phyloP scores from a whole-genome alignment of 2,888 invertebrate species.

The Chrysolina haemoptera region DNA sequence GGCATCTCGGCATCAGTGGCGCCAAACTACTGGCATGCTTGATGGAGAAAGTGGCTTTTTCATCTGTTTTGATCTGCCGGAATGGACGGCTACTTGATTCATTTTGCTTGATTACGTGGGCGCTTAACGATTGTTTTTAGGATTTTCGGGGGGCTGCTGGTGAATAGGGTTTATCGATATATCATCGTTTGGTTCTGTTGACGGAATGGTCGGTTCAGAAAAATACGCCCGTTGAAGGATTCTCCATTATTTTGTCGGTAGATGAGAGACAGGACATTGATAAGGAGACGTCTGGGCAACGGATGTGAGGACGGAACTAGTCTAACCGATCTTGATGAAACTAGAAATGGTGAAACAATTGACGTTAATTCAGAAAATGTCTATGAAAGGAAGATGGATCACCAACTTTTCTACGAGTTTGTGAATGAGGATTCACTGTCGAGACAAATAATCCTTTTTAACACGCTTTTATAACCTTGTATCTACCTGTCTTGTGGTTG shows the following conservation, averaged over 20 bases:
- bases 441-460: too few relatives aligned
- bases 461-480: too few relatives aligned
- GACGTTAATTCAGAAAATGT: too few relatives aligned
- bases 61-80: conserved; percentile 54
- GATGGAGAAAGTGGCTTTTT: conserved; percentile 51
- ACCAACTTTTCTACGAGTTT: too few relatives aligned
- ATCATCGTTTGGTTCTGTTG: conserved; percentile 11
- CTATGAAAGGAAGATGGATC: too few relatives aligned
- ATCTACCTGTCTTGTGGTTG: too few relatives aligned
- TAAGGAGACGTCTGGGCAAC: too few relatives aligned
- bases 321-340: too few relatives aligned
- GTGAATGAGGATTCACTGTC: too few relatives aligned
- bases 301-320: too few relatives aligned
- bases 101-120: conserved; percentile 34
- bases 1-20: conserved; percentile 57
- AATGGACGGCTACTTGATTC: conserved; percentile 41
- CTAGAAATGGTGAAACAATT: too few relatives aligned
- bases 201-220: neutral
- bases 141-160: neutral
- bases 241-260: neutral
- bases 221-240: neutral
- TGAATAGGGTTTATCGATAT: conserved; percentile 4
- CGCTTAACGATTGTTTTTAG: conserved; percentile 21
- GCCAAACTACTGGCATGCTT: conserved; percentile 47
- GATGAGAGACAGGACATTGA: neutral